phyloP scores from a whole-genome alignment of 2,797 vertebrate species.

The Melanotaenia pygmaea region DNA sequence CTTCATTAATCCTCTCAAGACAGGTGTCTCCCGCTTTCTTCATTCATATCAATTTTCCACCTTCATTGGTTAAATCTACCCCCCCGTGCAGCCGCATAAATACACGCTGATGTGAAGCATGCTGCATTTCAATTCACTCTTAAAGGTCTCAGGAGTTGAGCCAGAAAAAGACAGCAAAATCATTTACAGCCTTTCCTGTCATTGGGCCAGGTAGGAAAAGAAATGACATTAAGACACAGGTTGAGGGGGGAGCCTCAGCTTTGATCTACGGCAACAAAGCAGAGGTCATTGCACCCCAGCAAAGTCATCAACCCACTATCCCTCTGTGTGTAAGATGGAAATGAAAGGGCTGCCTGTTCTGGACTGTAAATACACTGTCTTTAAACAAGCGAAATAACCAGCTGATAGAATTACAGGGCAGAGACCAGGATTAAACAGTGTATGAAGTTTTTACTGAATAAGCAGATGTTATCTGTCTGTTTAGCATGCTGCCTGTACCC shows the following conservation, averaged over 20 bases:
- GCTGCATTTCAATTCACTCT: conserved; percentile 69
- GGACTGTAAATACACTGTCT: neutral
- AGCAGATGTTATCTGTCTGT: conserved; percentile 51
- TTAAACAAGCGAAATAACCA: conserved; percentile 25
- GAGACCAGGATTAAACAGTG: conserved; percentile 29
- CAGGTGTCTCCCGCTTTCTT: conserved; percentile 39
- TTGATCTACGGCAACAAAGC: conserved; percentile 41
- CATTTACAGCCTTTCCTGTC: conserved; percentile 51
- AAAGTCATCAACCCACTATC: conserved; percentile 27
- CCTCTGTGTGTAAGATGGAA: neutral
- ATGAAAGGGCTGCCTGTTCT: conserved; percentile 13
- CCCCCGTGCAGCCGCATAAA: conserved; percentile 49
- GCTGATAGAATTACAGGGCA: conserved; percentile 19
- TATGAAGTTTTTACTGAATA: conserved; percentile 42
- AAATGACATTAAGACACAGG: neutral
- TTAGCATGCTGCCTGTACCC: conserved; percentile 7
- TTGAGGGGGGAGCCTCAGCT: conserved; percentile 11
- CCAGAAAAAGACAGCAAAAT: conserved; percentile 42
- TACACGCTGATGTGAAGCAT: conserved; percentile 54
- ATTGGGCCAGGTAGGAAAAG: conserved; percentile 37
- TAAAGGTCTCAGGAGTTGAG: conserved; percentile 57
- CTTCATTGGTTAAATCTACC: conserved; percentile 40
- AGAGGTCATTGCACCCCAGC: conserved; percentile 28
- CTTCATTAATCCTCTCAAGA: conserved; percentile 49
- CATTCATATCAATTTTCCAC: conserved; percentile 33